Percentiles rank a stretch among this genome's conserved stretches.
These are phyloP conservation scores for Enteromius paludinosus DNA, from an alignment of 2,797 vertebrate species.

Conservation along the genomic window DNA sequence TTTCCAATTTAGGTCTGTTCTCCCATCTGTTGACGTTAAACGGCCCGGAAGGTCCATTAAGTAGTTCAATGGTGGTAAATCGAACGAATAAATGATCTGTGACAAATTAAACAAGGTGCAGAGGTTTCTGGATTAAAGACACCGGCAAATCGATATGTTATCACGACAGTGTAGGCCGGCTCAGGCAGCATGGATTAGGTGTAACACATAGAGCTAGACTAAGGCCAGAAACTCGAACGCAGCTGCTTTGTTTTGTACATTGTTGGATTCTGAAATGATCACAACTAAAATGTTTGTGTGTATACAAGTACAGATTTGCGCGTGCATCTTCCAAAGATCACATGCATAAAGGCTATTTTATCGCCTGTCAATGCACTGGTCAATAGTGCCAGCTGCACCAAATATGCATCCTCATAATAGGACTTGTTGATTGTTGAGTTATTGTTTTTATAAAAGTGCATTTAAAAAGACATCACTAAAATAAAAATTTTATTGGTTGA, in stretches of 20 bases:
- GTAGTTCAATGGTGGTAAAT: conserved; percentile 66
- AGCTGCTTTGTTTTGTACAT: background rate
- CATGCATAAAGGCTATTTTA: background rate
- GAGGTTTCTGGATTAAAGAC: conserved; percentile 40
- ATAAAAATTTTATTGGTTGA: background rate
- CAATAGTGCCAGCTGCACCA: background rate
- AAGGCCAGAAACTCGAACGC: background rate
- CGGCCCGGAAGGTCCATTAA: conserved; percentile 63
- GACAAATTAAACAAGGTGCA: conserved; percentile 56
- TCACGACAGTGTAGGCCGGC: background rate
- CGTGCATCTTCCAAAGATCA: too few species aligned
- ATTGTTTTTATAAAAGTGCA: too few species aligned
- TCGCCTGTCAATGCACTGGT: too few species aligned
- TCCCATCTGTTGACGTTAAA: conserved; percentile 53
- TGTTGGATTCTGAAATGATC: background rate
- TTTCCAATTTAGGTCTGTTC: background rate
- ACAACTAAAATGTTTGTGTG: background rate
- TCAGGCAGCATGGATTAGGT: background rate
- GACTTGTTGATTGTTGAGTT: background rate
- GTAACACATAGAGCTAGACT: background rate
- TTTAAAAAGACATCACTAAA: too few species aligned
- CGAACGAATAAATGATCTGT: conserved; percentile 52
- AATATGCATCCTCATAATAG: background rate
- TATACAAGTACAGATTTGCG: too few species aligned
- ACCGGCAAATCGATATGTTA: background rate